A percentile compares a stretch with the other conserved stretches of the same genome.
Conservation (phyloP, 2,888 invertebrate species). For the Leptura quadrifasciata region DNA sequence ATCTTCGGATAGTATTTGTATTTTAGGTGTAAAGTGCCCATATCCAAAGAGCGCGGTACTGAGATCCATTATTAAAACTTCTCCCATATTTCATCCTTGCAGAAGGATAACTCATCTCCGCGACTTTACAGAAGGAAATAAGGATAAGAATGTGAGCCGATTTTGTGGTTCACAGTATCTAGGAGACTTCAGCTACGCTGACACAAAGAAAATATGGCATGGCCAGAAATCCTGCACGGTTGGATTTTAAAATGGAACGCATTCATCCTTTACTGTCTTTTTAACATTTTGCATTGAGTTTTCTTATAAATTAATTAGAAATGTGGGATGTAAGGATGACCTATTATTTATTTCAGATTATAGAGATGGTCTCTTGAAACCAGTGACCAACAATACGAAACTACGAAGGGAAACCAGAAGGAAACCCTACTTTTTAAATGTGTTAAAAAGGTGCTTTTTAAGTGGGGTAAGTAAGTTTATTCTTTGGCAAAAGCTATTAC, state of each 20-base stretch:
- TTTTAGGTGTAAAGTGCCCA: slow-evolving; percentile 15
- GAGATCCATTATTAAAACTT: slow-evolving; percentile 63
- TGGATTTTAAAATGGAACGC: slow-evolving; percentile 5
- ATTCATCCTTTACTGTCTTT: neutral
- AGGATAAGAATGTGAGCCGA: slow-evolving; percentile 59
- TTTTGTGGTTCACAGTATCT: slow-evolving; percentile 49
- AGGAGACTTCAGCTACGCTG: slow-evolving; percentile 35
- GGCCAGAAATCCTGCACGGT: neutral
- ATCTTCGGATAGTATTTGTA: slow-evolving; percentile 2
- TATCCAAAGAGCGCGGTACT: slow-evolving; percentile 48
- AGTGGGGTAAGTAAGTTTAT: no score
- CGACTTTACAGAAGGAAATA: slow-evolving; percentile 53
- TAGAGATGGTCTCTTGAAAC: no score
- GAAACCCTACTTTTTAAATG: no score
- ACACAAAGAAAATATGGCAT: slow-evolving; percentile 29
- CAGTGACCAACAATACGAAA: no score
- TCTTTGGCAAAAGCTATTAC: no score
- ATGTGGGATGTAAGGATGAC: no score
- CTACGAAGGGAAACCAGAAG: no score
- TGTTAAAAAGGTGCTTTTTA: no score
- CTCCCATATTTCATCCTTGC: slow-evolving; percentile 59
- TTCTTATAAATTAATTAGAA: neutral
- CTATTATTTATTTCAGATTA: no score
- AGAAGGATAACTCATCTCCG: slow-evolving; percentile 60
- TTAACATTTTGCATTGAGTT: neutral